Base-by-base conservation (phyloP, 2,113 vertebrate species). In the Stigmatopora argus region DNA sequence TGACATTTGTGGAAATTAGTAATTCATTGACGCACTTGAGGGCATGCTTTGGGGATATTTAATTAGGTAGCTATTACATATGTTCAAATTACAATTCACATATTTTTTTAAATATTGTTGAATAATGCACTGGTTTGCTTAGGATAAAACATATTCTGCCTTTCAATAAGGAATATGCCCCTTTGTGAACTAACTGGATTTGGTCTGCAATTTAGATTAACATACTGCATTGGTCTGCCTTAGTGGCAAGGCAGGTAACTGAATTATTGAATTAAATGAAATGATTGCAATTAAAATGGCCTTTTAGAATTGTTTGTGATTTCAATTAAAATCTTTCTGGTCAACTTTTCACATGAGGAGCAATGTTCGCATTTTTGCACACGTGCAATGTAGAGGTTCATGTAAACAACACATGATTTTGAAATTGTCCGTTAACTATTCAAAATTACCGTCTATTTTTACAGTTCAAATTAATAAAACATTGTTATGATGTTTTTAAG, bases 1-100 rank as follows among this genome's bases (percentile, higher is more conserved):
- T 62, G 55, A 74, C 49, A 60, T 75, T 70, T 70, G 60, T 78
- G 71, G 69, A 83, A 80, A 86, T 82, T 74, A 72, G 62, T 51
- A 17, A 63, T 74, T 77, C 73, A 74, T 52, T 23, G 65, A 62
- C 66, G 65, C 72, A 78, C 72, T 66, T 77, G 70, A 75, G 71
- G 80, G 64, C 64, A 73, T 62, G 34, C 41, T 61, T 19, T 61
- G 12, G n/a, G 15, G 19, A n/a, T 21, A 1, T 45, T 45, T 13
- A 45, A 5, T 45, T 45, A 21, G 17, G 38, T 61, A 44, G 35
- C 38, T 7, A 56, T 18, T 31, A 59, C 21, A 53, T 6, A 31
- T 14, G 13, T 31, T 31, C 23, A 56, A 8, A 31, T 7, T 17
- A 7, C 0, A 14, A 23, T 23, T 53, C 21, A 23, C 10, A 53